Evolutionary conservation across 1,140 invertebrate species (phyloP).

Genomic region (Apis florea): DNA sequence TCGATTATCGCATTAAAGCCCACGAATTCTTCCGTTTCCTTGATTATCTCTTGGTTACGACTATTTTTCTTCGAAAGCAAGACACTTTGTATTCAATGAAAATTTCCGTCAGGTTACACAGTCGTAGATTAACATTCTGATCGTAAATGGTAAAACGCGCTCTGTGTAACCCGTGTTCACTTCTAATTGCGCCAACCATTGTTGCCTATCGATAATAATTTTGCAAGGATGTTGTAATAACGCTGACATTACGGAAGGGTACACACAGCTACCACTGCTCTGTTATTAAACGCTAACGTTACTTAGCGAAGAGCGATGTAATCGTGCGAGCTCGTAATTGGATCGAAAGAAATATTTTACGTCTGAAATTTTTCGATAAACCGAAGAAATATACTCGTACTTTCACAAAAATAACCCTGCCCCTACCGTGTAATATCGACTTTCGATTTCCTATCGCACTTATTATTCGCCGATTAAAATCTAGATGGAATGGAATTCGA

Average conservation of each 20-base stretch:
- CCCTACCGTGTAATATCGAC: neutral
- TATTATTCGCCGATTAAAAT: too few species aligned
- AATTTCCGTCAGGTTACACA: neutral
- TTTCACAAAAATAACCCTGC: neutral
- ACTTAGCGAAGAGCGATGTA: slow-evolving; percentile 48
- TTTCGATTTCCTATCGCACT: too few species aligned
- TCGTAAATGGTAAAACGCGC: slow-evolving; percentile 21
- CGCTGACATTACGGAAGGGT: slow-evolving; percentile 42
- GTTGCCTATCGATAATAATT: slow-evolving; percentile 59
- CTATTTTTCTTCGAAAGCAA: neutral
- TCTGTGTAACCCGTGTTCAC: slow-evolving; percentile 21
- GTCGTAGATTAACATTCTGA: slow-evolving; percentile 21
- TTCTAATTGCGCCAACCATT: slow-evolving; percentile 55
- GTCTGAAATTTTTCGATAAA: neutral
- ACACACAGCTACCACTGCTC: slow-evolving; percentile 7
- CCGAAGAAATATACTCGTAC: neutral
- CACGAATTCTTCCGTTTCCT: slow-evolving; percentile 17
- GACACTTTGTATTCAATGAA: slow-evolving; percentile 9
- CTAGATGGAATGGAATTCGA: too few species aligned
- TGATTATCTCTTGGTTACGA: slow-evolving; percentile 15
- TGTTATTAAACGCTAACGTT: slow-evolving; percentile 47
- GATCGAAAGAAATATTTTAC: slow-evolving; percentile 28
- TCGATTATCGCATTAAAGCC: slow-evolving; percentile 32
- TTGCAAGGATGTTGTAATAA: slow-evolving; percentile 46
- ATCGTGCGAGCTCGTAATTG: slow-evolving; percentile 33